These are phyloP conservation scores for Congeria kusceri DNA, from an alignment of 2,888 invertebrate species.

Conservation along the genomic window DNA sequence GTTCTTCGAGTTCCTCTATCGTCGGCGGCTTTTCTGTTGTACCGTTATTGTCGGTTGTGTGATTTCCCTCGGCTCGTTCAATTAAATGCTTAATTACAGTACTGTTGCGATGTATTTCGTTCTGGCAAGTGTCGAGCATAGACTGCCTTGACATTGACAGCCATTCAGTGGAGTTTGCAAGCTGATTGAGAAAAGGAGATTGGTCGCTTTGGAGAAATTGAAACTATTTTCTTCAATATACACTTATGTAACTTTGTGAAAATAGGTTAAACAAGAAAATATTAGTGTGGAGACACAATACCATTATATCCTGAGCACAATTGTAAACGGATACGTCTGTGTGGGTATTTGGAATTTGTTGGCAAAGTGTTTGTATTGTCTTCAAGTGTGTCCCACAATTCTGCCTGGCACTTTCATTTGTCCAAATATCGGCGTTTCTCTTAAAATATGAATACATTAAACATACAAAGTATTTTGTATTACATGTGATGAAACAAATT, in stretches of 20 bases:
- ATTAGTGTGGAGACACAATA: neutral
- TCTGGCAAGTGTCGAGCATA: conserved; percentile 35
- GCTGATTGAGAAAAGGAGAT: neutral
- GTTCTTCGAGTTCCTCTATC: too few relatives aligned
- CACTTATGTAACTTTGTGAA: too few relatives aligned
- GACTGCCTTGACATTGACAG: conserved; percentile 16
- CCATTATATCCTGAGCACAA: conserved; percentile 29
- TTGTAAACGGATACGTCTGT: conserved; percentile 28
- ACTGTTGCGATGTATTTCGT: neutral
- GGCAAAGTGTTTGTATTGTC: neutral
- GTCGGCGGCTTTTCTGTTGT: too few relatives aligned
- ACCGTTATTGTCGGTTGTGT: neutral
- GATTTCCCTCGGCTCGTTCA: neutral
- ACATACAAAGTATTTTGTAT: too few relatives aligned
- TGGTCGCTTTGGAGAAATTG: too few relatives aligned
- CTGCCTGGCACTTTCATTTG: too few relatives aligned
- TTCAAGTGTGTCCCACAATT: too few relatives aligned
- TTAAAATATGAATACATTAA: too few relatives aligned
- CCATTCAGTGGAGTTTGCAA: conserved; percentile 1
- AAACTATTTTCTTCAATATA: too few relatives aligned
- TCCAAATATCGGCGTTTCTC: too few relatives aligned
- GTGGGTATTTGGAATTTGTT: conserved; percentile 28
- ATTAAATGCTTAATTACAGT: conserved; percentile 16
- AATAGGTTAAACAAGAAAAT: too few relatives aligned
- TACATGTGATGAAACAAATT: too few relatives aligned